Evolutionary conservation across 1,140 invertebrate genomes (phyloP).

Genomic region (Stenopsyche tienmushanensis): DNA sequence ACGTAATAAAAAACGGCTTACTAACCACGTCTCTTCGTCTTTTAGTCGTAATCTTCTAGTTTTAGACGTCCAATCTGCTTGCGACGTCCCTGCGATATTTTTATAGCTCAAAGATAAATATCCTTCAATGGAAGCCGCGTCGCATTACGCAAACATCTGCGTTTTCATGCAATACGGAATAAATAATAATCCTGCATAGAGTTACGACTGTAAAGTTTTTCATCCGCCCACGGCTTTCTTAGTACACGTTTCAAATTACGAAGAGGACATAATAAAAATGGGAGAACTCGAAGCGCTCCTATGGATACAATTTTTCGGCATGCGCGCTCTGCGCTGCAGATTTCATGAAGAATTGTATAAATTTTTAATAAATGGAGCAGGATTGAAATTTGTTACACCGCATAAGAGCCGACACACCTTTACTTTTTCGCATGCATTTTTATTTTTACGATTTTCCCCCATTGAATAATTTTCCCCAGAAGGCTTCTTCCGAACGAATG

Average conservation of each 20-base stretch:
- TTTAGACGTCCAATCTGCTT: not conserved
- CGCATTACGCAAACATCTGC: no score
- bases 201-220: no score
- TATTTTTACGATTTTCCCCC: slow-evolving; percentile 7
- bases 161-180: not conserved
- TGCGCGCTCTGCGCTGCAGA: not conserved
- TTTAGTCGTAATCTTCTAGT: not conserved
- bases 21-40: not conserved
- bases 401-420: not conserved
- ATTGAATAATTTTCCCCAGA: slow-evolving; percentile 22
- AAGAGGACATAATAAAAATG: no score
- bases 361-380: not conserved
- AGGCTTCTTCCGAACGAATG: slow-evolving; percentile 14
- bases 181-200: not conserved
- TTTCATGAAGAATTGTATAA: slow-evolving; percentile 4
- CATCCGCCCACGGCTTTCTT: no score
- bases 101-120: no score
- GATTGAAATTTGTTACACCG: slow-evolving; percentile 5
- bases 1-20: slow-evolving; percentile 9
- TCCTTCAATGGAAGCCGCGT: no score
- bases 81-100: no score
- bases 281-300: no score
- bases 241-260: no score
- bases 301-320: no score
- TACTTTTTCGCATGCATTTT: not conserved